Evolutionary conservation across 2,113 vertebrate species (phyloP).

Genomic region (Lepisosteus osseus): DNA sequence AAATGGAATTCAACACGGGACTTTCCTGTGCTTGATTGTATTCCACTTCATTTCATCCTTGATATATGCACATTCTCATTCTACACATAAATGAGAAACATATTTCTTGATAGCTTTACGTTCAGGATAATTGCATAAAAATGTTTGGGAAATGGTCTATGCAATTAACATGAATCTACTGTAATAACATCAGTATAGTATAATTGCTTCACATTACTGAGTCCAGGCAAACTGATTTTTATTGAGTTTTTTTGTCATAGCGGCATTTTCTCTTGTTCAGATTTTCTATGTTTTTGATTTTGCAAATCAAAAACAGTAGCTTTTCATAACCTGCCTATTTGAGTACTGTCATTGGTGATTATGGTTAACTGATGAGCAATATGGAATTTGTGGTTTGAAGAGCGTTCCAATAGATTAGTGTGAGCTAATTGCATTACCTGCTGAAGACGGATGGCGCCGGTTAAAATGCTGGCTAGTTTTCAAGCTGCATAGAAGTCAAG

Average conservation of each 20-base stretch:
- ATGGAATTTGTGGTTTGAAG: slow-evolving; percentile 74
- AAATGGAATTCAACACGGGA: neutral
- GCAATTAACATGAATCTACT: slow-evolving; percentile 12
- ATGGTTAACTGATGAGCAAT: slow-evolving; percentile 68
- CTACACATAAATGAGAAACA: slow-evolving; percentile 6
- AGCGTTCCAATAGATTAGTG: slow-evolving; percentile 76
- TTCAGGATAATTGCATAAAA: slow-evolving; percentile 17
- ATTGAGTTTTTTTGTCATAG: slow-evolving; percentile 32
- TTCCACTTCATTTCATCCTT: slow-evolving; percentile 8
- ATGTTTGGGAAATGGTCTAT: slow-evolving; percentile 13
- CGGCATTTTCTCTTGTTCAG: slow-evolving; percentile 38
- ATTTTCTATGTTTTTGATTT: slow-evolving; percentile 32
- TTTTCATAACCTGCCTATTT: slow-evolving; percentile 42
- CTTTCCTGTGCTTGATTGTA: neutral
- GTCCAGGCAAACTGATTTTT: neutral
- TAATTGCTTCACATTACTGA: neutral
- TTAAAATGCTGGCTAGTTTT: slow-evolving; percentile 64
- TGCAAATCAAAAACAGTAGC: slow-evolving; percentile 52
- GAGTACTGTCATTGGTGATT: slow-evolving; percentile 72
- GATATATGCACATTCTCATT: neutral
- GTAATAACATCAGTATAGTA: slow-evolving; percentile 4
- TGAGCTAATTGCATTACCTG: slow-evolving; percentile 79
- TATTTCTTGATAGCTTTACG: neutral
- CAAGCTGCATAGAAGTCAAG: slow-evolving; percentile 69
- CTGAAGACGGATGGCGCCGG: slow-evolving; percentile 75